Conservation (phyloP, 64 coral and sea anemone genomes). For the Catalaphyllia jardinei region DNA sequence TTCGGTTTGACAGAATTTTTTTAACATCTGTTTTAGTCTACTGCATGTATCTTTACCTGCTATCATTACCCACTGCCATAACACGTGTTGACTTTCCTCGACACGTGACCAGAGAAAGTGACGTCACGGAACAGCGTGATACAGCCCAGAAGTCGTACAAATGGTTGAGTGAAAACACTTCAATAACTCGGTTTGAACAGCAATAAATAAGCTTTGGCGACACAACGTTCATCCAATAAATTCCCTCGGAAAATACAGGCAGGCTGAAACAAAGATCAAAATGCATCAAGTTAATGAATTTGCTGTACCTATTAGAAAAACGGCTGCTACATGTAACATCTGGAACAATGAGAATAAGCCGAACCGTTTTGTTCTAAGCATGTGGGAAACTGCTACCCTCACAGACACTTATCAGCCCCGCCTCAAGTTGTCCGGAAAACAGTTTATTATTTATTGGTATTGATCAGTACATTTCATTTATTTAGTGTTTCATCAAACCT, state of each 20-base stretch:
- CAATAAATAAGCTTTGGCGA: conserved; percentile 85
- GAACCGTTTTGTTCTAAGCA: too few relatives aligned
- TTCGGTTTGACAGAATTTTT: neutral
- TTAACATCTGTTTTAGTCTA: neutral
- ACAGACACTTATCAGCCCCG: too few relatives aligned
- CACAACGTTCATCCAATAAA: conserved; percentile 88
- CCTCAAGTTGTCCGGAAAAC: too few relatives aligned
- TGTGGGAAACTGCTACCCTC: too few relatives aligned
- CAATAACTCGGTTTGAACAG: conserved; percentile 70
- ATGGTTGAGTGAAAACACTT: conserved; percentile 92
- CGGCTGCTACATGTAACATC: too few relatives aligned
- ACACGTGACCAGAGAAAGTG: conserved; percentile 65
- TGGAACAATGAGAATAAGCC: too few relatives aligned
- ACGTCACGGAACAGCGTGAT: conserved; percentile 75
- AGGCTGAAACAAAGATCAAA: conserved; percentile 49
- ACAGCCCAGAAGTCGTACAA: conserved; percentile 87
- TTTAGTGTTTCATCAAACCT: conserved; percentile 41
- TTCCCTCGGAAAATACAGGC: conserved; percentile 88
- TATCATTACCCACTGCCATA: conserved; percentile 80
- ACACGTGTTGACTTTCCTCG: conserved; percentile 78
- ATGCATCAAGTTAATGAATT: neutral
- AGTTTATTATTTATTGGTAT: too few relatives aligned
- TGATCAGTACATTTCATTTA: neutral
- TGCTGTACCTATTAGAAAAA: too few relatives aligned
- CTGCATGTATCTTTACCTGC: conserved; percentile 52